Conservation (phyloP, 2,113 vertebrate species). For the Ramphastos sulfuratus region DNA sequence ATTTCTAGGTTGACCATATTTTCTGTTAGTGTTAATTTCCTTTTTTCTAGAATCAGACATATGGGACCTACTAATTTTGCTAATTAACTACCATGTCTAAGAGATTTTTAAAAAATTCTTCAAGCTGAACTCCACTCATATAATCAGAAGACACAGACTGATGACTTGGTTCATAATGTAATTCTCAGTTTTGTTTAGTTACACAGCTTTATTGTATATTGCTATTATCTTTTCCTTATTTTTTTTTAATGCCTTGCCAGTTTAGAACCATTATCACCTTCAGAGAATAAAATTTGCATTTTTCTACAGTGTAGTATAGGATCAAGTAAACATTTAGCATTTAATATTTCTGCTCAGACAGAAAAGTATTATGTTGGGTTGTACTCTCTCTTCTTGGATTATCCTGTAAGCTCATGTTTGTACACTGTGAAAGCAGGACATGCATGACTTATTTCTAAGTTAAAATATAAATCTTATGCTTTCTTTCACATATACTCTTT, state of each 20-base stretch:
- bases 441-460: not conserved
- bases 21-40: not conserved
- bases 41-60: not conserved
- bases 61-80: not conserved
- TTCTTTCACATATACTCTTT: not conserved
- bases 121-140: not conserved
- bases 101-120: not conserved
- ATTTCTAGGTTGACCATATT: not conserved
- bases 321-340: not conserved
- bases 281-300: not conserved
- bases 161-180: not conserved
- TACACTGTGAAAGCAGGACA: not conserved
- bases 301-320: not conserved
- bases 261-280: not conserved
- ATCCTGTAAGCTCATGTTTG: not conserved
- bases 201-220: not conserved
- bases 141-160: not conserved
- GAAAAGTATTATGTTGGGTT: not conserved
- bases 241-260: not conserved
- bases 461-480: not conserved
- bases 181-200: not conserved
- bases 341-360: not conserved
- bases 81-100: not conserved
- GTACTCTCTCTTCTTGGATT: not conserved
- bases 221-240: not conserved